A percentile compares a stretch with the other conserved stretches of the same genome.
These are phyloP conservation scores for Drosophila melanosoma DNA, from an alignment of 2,888 invertebrate genomes.

Conservation along the genomic window DNA sequence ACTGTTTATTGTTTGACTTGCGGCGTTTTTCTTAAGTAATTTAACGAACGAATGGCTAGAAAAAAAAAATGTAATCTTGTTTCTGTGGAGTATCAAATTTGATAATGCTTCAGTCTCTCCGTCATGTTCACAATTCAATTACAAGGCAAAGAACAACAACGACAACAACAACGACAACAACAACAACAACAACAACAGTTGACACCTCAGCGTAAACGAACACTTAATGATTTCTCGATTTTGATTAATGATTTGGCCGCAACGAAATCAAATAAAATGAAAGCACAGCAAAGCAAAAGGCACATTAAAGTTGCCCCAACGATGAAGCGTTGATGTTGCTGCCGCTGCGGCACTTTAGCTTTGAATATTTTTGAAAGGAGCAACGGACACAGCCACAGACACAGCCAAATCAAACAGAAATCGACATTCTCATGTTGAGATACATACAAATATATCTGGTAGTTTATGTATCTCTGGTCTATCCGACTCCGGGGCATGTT, in stretches of 20 bases:
- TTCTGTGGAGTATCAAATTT: conserved; percentile 27
- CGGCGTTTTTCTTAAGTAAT: conserved; percentile 48
- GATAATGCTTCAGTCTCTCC: conserved; percentile 29
- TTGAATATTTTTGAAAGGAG: conserved; percentile 66
- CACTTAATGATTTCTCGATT: conserved; percentile 73
- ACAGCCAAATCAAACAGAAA: not conserved
- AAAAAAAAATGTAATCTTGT: conserved; percentile 59
- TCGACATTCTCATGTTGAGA: conserved; percentile 3
- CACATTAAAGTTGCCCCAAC: conserved; percentile 48
- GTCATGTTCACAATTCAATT: conserved; percentile 76
- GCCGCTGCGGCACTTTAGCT: conserved; percentile 65
- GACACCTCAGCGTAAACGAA: conserved; percentile 67
- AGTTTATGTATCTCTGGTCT: not conserved
- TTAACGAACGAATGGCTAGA: conserved; percentile 8
- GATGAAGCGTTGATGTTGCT: conserved; percentile 27
- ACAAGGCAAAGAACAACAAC: conserved; percentile 60
- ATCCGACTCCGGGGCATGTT: conserved; percentile 41
- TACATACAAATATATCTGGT: conserved; percentile 22
- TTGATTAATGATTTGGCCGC: conserved; percentile 69
- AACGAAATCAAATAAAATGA: conserved; percentile 55
- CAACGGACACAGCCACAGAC: not conserved
- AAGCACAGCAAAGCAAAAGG: conserved; percentile 30
- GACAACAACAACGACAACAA: conserved; percentile 36
- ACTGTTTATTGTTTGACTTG: conserved; percentile 30
- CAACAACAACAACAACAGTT: conserved; percentile 41